Conservation (phyloP, 35 echinoderm and acorn worm genomes). For the Amphiura filiformis region DNA sequence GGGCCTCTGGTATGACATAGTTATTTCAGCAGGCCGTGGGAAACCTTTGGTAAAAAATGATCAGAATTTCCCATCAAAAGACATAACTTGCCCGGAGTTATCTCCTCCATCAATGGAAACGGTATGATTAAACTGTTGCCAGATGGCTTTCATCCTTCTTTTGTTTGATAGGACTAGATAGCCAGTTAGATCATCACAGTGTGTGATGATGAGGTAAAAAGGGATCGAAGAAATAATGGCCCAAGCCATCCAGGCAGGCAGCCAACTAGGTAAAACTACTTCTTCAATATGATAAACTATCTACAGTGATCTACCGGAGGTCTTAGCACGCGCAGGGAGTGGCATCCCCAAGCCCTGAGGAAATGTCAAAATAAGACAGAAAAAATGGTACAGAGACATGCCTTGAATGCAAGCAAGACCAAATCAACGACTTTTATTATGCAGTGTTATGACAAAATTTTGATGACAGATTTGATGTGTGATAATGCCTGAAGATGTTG, state of each 20-base stretch:
- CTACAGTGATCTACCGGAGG: neutral
- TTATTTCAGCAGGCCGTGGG: constrained; percentile 13
- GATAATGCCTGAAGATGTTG: neutral
- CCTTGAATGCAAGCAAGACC: neutral
- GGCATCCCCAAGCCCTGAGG: neutral
- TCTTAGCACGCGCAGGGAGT: neutral
- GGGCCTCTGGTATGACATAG: neutral
- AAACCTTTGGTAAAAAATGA: neutral
- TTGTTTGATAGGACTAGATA: neutral
- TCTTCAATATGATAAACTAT: neutral
- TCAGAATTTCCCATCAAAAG: neutral
- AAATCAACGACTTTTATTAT: constrained; percentile 2
- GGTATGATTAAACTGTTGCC: constrained; percentile 5
- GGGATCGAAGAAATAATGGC: neutral
- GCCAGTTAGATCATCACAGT: neutral
- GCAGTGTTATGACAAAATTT: neutral
- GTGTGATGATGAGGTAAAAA: neutral
- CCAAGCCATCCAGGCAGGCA: too few relatives aligned
- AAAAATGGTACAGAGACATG: neutral
- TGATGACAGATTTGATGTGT: neutral
- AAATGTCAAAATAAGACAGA: neutral
- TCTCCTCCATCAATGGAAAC: neutral
- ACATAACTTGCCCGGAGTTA: neutral
- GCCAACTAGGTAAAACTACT: neutral
- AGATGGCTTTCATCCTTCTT: neutral